A percentile compares a stretch with the other conserved stretches of the same genome.
Evolutionary conservation across 2,797 vertebrate species (phyloP).

Genomic region (Hippocampus kuda): DNA sequence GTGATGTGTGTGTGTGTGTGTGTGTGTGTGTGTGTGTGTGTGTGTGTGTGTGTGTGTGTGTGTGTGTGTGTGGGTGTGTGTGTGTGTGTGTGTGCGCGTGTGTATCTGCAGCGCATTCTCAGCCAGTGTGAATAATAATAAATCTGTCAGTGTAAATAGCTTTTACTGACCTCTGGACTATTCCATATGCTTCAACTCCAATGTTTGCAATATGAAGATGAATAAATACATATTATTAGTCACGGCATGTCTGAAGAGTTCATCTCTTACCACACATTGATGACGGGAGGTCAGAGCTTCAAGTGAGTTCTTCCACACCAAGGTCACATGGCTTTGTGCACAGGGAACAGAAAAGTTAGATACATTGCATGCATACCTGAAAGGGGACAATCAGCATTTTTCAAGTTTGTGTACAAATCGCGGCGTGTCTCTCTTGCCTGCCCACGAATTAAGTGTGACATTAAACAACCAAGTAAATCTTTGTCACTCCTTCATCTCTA

Average conservation of each 20-base stretch:
- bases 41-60: no score
- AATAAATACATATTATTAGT: slow-evolving; percentile 4
- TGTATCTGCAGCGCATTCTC: slow-evolving; percentile 10
- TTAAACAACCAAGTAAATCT: no score
- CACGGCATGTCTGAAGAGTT: background rate
- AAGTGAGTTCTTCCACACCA: background rate
- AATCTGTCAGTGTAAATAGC: slow-evolving; percentile 53
- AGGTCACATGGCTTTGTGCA: background rate
- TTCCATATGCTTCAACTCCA: slow-evolving; percentile 36
- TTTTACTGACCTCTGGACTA: slow-evolving; percentile 43
- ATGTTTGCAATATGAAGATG: slow-evolving; percentile 35
- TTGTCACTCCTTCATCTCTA: no score
- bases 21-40: no score
- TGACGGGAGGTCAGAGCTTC: background rate
- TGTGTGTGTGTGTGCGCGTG: no score
- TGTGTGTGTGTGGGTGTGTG: no score
- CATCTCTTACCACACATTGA: background rate
- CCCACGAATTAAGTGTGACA: no score
- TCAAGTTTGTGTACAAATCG: no score
- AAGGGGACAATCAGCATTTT: background rate
- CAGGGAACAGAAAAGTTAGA: background rate
- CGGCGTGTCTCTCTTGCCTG: no score
- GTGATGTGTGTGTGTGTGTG: no score
- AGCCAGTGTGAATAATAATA: slow-evolving; percentile 39
- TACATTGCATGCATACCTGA: background rate